Base-by-base conservation (phyloP, 2,888 invertebrate species). In the Fragum sueziense region DNA sequence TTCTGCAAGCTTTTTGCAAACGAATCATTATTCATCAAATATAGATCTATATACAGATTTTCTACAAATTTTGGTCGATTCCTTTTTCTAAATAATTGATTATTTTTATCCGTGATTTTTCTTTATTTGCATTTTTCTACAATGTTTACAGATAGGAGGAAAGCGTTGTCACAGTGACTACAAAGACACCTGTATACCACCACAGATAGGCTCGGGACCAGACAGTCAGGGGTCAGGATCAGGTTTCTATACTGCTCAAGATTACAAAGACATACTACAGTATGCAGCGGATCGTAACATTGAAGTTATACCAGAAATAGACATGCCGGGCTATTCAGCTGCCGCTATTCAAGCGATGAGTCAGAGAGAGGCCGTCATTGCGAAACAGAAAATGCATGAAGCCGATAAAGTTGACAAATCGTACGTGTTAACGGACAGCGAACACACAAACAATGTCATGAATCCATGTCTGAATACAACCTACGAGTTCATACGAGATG, bases 221-320 rank as follows among this genome's bases (percentile, higher is more conserved):
- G 70, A 75, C 17, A 73, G 67, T 0, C 71, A 67, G 1, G 74
- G 74, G 7, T 70, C 83, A 11, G 88, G 86, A 20, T 85, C 86
- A 17, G 89, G 88, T 2, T 88, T 76, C 67, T 90, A 87, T 77
- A 86, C 84, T n/a, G 78, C 82, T 1, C 47, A 82, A 6, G 88
- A 90, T 70, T 90, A 89, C 74, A 29, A 68, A 34, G 88, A 88
- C 1, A 89, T 91, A 41, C 78, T 91, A 4, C 62, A 65, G 17
- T 86, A 83, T 67, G 90, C 90, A 11, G 67, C 74, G 9, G 73
- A 78, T 0, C 85, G 87, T 9, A 86, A 89, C 74, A 88, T 91
- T 51, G 83, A 86, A 70, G 86, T 91, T 27, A 90, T 91, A 74
- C 91, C 91, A 7, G 91, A 91, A 85, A 84, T 91, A 52, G 91